phyloP scores from a whole-genome alignment of 2,888 invertebrate species.

The Sphaerophoria taeniata region DNA sequence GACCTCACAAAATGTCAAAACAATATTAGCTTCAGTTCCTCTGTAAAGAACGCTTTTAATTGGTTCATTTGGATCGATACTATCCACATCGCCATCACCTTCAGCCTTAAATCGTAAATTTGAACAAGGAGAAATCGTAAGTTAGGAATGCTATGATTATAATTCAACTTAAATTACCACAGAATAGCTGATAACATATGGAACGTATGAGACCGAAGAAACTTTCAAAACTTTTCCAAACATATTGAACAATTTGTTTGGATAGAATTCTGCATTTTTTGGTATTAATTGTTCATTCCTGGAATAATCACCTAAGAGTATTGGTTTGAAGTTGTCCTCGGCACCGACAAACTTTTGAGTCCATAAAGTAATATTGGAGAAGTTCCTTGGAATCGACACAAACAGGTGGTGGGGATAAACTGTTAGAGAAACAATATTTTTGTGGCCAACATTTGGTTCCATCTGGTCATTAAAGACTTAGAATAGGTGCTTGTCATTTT shows the following conservation, averaged over 20 bases:
- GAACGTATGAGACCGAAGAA: constrained; percentile 81
- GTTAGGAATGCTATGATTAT: no score
- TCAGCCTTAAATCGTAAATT: constrained; percentile 75
- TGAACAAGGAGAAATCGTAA: no score
- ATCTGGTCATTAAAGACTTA: background rate
- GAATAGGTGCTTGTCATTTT: no score
- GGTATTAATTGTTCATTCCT: constrained; percentile 79
- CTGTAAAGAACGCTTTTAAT: constrained; percentile 77
- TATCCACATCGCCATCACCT: constrained; percentile 79
- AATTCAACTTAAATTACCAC: constrained; percentile 77
- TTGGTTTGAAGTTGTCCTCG: constrained; percentile 79
- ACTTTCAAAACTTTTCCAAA: constrained; percentile 78
- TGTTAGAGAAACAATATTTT: constrained; percentile 53
- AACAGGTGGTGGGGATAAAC: constrained; percentile 82
- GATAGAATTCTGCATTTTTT: constrained; percentile 80
- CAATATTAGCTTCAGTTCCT: constrained; percentile 80
- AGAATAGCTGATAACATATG: constrained; percentile 81
- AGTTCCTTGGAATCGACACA: constrained; percentile 76
- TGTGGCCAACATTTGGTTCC: background rate
- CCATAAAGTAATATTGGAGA: constrained; percentile 80
- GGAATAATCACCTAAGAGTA: constrained; percentile 79
- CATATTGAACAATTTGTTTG: constrained; percentile 81
- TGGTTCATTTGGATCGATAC: constrained; percentile 76
- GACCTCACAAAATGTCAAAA: constrained; percentile 79
- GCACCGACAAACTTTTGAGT: constrained; percentile 81